These are phyloP conservation scores for Dromas ardeola DNA, from an alignment of 2,113 vertebrate species.

Conservation along the genomic window DNA sequence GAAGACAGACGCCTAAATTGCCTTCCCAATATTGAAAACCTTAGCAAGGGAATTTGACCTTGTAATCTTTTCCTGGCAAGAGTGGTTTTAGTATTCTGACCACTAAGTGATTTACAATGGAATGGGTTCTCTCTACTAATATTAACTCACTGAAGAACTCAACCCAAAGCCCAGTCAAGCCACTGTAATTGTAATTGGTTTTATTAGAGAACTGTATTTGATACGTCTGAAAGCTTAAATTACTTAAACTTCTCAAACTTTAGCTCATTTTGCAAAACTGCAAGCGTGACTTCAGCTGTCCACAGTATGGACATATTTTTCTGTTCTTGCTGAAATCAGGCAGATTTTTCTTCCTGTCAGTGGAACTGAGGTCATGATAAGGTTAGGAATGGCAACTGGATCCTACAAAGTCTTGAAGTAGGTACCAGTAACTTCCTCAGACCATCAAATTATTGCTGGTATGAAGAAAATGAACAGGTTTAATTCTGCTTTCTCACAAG, in stretches of 20 bases:
- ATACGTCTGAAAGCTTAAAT: neutral
- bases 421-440: neutral
- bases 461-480: neutral
- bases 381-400: neutral
- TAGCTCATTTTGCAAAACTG: neutral
- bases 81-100: neutral
- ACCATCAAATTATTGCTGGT: neutral
- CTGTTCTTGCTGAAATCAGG: neutral
- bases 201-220: neutral
- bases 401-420: neutral
- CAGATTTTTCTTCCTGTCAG: neutral
- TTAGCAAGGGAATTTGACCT: neutral
- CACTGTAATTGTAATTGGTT: neutral
- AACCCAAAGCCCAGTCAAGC: neutral
- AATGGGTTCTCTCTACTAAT: neutral
- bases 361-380: neutral
- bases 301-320: fast-evolving
- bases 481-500: neutral
- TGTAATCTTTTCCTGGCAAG: neutral
- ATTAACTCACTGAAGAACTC: neutral
- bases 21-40: neutral
- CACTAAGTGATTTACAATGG: neutral
- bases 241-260: neutral
- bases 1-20: neutral
- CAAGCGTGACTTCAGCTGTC: neutral